These are phyloP conservation scores for Panthera leo DNA, from an alignment of 2,113 vertebrate species.

Conservation along the genomic window DNA sequence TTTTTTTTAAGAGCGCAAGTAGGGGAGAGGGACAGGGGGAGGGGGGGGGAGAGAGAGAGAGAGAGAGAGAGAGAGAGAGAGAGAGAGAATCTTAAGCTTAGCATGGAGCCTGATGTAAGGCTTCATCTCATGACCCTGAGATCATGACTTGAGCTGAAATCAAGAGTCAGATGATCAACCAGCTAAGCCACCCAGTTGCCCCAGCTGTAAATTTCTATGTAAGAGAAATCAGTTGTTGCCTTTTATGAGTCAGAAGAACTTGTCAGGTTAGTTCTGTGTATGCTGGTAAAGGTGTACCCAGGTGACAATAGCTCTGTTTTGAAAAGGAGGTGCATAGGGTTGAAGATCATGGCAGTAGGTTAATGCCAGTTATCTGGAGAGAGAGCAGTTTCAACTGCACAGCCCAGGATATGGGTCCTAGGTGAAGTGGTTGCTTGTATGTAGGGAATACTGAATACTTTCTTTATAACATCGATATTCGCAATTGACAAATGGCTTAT, in stretches of 20 bases:
- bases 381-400: background rate
- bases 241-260: background rate
- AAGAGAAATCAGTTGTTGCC: background rate
- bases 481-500: background rate
- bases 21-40: no score
- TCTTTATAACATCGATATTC: conserved; percentile 16
- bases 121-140: no score
- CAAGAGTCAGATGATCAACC: no score
- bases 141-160: no score
- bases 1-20: no score
- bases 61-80: no score
- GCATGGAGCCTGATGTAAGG: no score
- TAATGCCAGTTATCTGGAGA: background rate
- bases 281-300: background rate
- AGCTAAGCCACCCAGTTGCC: no score
- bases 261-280: background rate
- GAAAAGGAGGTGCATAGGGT: background rate
- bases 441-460: background rate
- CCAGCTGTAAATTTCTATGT: background rate
- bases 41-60: no score
- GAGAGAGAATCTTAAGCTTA: no score
- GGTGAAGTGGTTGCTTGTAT: background rate
- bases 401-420: background rate
- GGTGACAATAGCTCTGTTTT: background rate
- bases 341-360: background rate